Base-by-base conservation (phyloP, 1,140 invertebrate genomes). In the Agrilus planipennis region DNA sequence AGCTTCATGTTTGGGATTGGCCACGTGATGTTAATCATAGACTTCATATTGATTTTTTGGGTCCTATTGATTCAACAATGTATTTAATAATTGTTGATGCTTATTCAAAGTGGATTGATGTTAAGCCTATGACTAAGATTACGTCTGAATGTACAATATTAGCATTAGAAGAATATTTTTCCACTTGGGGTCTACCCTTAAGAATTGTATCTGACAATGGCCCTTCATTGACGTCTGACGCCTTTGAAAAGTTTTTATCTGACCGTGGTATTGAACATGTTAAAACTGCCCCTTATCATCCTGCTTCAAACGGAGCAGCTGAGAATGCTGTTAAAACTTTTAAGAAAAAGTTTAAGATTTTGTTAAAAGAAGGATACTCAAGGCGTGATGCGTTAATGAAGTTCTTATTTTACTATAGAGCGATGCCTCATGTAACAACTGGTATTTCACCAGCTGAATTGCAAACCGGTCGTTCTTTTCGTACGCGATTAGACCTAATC, bases 31-130 rank as follows among this genome's bases (percentile, higher is more conserved):
- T n/a, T n/a, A 49, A 12, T 37, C 46, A 29, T n/a, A n/a, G n/a
- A n/a, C n/a, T n/a, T n/a, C 69, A 71, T 37, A 53, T 68, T 3
- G 69, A 72, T 36, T 67, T 60, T 48, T 57, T 53, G 4, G 64
- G 62, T 11, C 61, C 63, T 3, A 54, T 67, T 11, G 36, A 51
- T 11, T 55, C 49, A 7, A 51, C 36, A n/a, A 52, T 54, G 42
- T 58, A 63, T 28, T 40, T 72, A 0, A 46, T 70, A 0, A 34
- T 72, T 0, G 57, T 69, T 0, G 66, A 73, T 41, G 56, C 63
- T 0, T 58, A 53, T 43, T 63, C 60, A 2, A 70, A 69, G 43
- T 72, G 65, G 66, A 45, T 49, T 1, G 50, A 56, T 35, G 47
- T 52, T 0, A 47, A 41, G 14, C 5, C 7, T 0, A 52, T 49